These are phyloP conservation scores for Lamellibrachia satsuma DNA, from an alignment of 2,888 invertebrate genomes.

Conservation along the genomic window DNA sequence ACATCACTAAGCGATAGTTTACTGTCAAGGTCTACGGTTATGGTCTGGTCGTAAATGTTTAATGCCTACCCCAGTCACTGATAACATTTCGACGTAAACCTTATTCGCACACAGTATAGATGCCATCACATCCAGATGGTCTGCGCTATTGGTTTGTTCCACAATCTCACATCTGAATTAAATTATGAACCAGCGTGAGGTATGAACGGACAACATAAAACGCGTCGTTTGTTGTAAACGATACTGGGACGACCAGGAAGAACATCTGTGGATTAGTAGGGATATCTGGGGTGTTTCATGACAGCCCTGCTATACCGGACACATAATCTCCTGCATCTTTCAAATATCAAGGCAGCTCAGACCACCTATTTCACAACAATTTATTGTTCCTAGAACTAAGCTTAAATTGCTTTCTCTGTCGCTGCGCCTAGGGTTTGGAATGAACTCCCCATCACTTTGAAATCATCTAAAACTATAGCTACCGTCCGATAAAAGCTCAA, in stretches of 20 bases:
- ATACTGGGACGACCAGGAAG: not conserved
- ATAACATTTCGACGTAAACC: not conserved
- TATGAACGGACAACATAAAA: not conserved
- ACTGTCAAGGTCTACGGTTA: not conserved
- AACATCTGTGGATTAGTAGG: too few relatives aligned
- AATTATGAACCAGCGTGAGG: not conserved
- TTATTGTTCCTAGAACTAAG: too few relatives aligned
- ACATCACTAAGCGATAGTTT: not conserved
- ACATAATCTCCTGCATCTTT: too few relatives aligned
- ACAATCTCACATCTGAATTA: not conserved
- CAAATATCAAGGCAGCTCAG: too few relatives aligned
- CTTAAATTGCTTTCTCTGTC: too few relatives aligned
- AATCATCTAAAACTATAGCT: too few relatives aligned
- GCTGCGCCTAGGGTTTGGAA: too few relatives aligned
- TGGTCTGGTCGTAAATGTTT: not conserved
- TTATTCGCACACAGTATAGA: not conserved
- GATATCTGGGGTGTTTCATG: too few relatives aligned
- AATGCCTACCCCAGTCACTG: not conserved
- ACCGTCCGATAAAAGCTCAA: too few relatives aligned
- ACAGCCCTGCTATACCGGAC: too few relatives aligned
- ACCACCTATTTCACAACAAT: too few relatives aligned
- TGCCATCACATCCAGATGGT: not conserved
- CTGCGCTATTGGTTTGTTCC: not conserved
- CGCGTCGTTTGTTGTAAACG: not conserved
- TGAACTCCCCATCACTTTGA: too few relatives aligned